Evolutionary conservation across 2,797 vertebrate genomes (phyloP), one percentile per base, ranked within the genome.

Genomic region (Clangula hyemalis): DNA sequence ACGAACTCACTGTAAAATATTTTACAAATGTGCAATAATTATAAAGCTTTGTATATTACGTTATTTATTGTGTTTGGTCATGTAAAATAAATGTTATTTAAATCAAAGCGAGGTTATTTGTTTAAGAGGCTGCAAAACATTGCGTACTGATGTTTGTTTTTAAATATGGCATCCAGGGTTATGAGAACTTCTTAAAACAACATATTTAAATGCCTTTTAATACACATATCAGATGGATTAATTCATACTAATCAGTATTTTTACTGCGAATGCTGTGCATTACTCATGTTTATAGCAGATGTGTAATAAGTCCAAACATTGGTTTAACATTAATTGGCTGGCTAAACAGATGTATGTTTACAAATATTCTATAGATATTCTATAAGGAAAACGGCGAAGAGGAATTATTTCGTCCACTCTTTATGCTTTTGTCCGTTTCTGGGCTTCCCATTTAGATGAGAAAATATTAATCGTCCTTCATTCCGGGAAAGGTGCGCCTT

Each of bases 41-140:
- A 99, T 98, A 99, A 98, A 98, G 98, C 98, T 98, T 98, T 99
- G 99, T 99, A 99, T 99, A 99, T 99, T 98, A 98, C 98, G 98
- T 99, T 99, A 99, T 99, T 99, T 99, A 99, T 99, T 99, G 99
- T 99, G 99, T 99, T 99, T 99, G 99, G 99, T 99, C 99, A 99
- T 99, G 99, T 98, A 98, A 99, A 99, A 99, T 99, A 99, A 99
- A 99, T 99, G 98, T 98, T 98, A 98, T 99, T 98, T 98, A 99
- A 99, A 98, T 98, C 97, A 97, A 97, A 97, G 93, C 61, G 91
- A 97, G 96, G 89, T 97, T 97, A 97, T 98, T 98, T 98, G 97
- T 97, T 97, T 97, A 97, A 98, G 92, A 97, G 92, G 95, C 97
- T 98, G 97, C 96, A 97, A 98, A 97, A 96, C 92, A 82, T 93